Conservation (phyloP, 2,113 vertebrate genomes). For the Corythaeola cristata region DNA sequence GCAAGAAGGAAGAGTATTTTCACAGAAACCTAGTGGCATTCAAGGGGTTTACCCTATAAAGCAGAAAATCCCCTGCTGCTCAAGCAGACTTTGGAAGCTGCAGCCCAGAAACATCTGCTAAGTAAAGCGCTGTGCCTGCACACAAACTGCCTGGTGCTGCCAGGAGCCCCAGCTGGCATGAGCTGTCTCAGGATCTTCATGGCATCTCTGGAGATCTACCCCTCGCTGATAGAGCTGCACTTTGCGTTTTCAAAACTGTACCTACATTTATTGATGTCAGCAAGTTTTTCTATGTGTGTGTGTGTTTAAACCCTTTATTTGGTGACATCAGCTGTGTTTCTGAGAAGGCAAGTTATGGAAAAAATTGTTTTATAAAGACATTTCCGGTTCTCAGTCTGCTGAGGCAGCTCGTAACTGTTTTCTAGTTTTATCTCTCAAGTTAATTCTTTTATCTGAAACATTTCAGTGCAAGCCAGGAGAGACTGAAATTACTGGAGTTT, state of each 20-base stretch:
- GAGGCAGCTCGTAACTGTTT: constrained; percentile 8
- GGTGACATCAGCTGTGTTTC: constrained; percentile 66
- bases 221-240: not conserved
- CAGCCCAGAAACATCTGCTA: not conserved
- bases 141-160: not conserved
- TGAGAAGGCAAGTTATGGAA: constrained; percentile 61
- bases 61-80: constrained; percentile 1
- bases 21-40: not conserved
- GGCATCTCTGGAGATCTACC: not conserved
- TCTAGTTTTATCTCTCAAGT: constrained; percentile 1
- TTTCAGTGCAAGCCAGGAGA: not conserved
- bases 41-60: not conserved
- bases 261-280: not conserved
- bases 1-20: not conserved
- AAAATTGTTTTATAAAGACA: constrained; percentile 1
- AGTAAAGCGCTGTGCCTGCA: not conserved
- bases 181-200: not conserved
- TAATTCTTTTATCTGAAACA: not conserved
- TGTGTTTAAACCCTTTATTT: not conserved
- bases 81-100: not conserved
- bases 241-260: not conserved
- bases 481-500: not conserved
- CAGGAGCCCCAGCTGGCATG: not conserved
- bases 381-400: constrained; percentile 39
- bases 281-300: not conserved